Evolutionary conservation across 2,113 vertebrate species (phyloP), one percentile per base, ranked within the genome.

Genomic region (Pelmatolapia mariae): DNA sequence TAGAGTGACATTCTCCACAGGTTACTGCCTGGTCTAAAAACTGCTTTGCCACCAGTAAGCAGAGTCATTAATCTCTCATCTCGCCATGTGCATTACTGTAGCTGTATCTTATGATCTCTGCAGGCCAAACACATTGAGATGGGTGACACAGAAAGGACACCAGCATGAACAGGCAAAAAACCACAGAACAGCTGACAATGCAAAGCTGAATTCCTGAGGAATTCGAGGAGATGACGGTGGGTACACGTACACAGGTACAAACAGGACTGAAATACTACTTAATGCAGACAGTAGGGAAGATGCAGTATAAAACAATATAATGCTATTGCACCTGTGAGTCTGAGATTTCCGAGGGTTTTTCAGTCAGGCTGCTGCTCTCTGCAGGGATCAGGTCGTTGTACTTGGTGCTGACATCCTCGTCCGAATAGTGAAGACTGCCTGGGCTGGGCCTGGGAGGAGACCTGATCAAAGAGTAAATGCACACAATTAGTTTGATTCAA

Each of bases 371-470:
- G 97, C 98, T 98, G 97, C 97, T 99, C 96, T 99, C 98, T 0
- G 98, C 98, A 0, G 98, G 98, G 94, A 99, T 98, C 91, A 99
- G 96, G 95, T 99, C 98, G 0, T 98, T 99, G 96, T 99, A 99
- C 89, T 99, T 99, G 79, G 97, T 96, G 96, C 98, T 98, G 86
- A 99, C 97, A 0, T 99, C 98, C 92, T 99, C 99, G 1, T 99
- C 99, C 0, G 99, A 99, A 87, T 99, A 99, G 95, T 99, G 97
- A 11, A 99, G 97, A 71, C 98, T 99, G 86, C 98, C 99, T 0
- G 99, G 99, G 93, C 98, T 99, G 92, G 99, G 99, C 43, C 99
- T 94, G 0, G 99, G 99, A 0, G 99, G 99, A 38, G 98, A 99
- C 94, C 99, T 99, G 2, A 47, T 43, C 3, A 76, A 45, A 80